A percentile compares a stretch with the other conserved stretches of the same genome.
Evolutionary conservation across 2,113 vertebrate genomes (phyloP).

Genomic region (Nyctereutes procyonoides): DNA sequence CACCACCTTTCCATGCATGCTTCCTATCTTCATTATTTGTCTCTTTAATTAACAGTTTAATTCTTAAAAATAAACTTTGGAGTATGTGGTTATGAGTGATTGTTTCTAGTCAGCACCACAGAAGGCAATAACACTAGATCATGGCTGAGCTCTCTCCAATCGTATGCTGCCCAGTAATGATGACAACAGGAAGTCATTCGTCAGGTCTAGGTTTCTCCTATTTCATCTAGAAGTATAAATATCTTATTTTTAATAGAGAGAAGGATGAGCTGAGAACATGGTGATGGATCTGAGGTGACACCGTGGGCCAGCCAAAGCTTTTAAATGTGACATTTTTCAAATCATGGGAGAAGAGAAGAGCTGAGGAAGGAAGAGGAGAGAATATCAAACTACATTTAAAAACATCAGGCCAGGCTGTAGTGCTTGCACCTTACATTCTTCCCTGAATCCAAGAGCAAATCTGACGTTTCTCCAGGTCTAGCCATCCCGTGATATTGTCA

Average conservation of each 20-base stretch:
- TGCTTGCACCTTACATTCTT: background rate
- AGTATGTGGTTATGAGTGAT: slow-evolving; percentile 67
- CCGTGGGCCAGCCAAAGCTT: slow-evolving; percentile 60
- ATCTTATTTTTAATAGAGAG: slow-evolving; percentile 75
- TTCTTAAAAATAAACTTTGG: slow-evolving; percentile 72
- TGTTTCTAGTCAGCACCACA: slow-evolving; percentile 69
- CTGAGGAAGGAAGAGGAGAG: slow-evolving; percentile 14
- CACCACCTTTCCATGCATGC: slow-evolving; percentile 31
- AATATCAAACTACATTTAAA: slow-evolving; percentile 21
- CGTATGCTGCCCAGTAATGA: slow-evolving; percentile 60
- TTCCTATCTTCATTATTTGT: slow-evolving; percentile 69
- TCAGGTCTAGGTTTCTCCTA: slow-evolving; percentile 76
- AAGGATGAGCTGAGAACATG: slow-evolving; percentile 59
- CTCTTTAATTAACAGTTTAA: slow-evolving; percentile 77
- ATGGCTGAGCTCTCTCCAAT: slow-evolving; percentile 70
- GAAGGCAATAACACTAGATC: slow-evolving; percentile 69
- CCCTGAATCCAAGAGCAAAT: background rate
- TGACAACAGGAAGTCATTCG: slow-evolving; percentile 83
- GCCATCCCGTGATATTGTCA: background rate
- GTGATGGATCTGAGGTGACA: slow-evolving; percentile 75
- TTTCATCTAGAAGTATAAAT: slow-evolving; percentile 74
- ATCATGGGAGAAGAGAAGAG: background rate
- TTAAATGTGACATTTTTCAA: slow-evolving; percentile 77
- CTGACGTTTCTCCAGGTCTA: background rate
- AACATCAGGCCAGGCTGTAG: background rate